phyloP scores from a whole-genome alignment of 2,888 invertebrate species.

The Meganola albula region DNA sequence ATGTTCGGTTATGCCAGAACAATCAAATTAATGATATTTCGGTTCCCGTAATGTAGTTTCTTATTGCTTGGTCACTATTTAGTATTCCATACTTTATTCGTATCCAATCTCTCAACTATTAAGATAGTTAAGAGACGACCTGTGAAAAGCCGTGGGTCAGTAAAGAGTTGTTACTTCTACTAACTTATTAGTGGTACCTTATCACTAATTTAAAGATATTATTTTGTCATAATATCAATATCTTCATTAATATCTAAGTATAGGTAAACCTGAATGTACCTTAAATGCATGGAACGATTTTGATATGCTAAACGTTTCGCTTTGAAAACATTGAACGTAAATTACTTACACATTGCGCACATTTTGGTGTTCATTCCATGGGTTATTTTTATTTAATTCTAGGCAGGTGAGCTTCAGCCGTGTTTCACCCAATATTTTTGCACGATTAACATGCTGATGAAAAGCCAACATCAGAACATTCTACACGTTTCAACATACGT shows the following conservation, averaged over 20 bases:
- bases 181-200: no score
- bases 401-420: conserved; percentile 61
- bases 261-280: no score
- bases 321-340: conserved; percentile 53
- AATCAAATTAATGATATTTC: conserved; percentile 40
- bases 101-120: no score
- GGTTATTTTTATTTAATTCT: conserved; percentile 76
- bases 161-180: no score
- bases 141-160: no score
- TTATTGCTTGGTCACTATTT: conserved; percentile 9
- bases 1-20: conserved; percentile 40
- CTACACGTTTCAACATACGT: conserved; percentile 39
- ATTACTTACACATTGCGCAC: conserved; percentile 52
- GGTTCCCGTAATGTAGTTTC: conserved; percentile 19
- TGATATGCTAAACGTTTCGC: conserved; percentile 46
- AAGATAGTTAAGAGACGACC: no score
- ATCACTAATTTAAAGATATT: no score
- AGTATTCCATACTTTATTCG: no score
- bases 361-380: conserved; percentile 52
- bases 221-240: no score
- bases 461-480: conserved; percentile 68
- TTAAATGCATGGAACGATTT: conserved; percentile 23
- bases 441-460: conserved; percentile 76
- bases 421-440: conserved; percentile 69
- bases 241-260: no score